A percentile compares a stretch with the other conserved stretches of the same genome.
These are phyloP conservation scores for Drosophila trapezifrons DNA, from an alignment of 1,140 invertebrate genomes.

Conservation along the genomic window DNA sequence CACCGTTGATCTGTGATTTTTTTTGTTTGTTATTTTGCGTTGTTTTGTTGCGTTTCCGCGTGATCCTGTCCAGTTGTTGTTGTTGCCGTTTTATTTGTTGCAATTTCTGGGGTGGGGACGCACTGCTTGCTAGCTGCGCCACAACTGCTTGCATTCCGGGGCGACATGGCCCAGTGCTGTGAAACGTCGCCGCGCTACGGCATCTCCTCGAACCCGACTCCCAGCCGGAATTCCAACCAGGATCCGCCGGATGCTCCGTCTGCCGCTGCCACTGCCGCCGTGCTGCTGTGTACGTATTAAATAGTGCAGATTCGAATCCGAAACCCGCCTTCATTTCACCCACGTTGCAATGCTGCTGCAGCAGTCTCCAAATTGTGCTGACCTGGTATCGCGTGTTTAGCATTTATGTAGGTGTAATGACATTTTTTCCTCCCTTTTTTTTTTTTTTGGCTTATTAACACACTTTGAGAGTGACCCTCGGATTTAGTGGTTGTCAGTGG, in stretches of 20 bases:
- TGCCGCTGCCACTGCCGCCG: constrained; percentile 2
- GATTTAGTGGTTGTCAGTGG: neutral
- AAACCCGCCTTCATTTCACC: constrained; percentile 13
- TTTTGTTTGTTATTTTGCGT: constrained; percentile 8
- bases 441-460: constrained; percentile 24
- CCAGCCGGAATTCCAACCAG: constrained; percentile 10
- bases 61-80: constrained; percentile 17
- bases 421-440: neutral
- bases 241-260: constrained; percentile 4
- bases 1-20: constrained; percentile 14
- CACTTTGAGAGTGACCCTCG: constrained; percentile 12
- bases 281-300: constrained; percentile 29
- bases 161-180: constrained; percentile 64
- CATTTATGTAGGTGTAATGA: constrained; percentile 24
- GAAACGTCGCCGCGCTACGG: constrained; percentile 38
- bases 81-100: neutral
- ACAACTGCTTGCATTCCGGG: constrained; percentile 24
- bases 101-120: constrained; percentile 3
- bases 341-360: constrained; percentile 29
- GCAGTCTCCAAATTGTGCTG: constrained; percentile 21
- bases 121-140: constrained; percentile 18
- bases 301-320: constrained; percentile 1
- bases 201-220: constrained; percentile 9
- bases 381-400: constrained; percentile 31
- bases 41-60: constrained; percentile 11